Conservation (phyloP, 2,113 vertebrate genomes). For the Actenoides hombroni region DNA sequence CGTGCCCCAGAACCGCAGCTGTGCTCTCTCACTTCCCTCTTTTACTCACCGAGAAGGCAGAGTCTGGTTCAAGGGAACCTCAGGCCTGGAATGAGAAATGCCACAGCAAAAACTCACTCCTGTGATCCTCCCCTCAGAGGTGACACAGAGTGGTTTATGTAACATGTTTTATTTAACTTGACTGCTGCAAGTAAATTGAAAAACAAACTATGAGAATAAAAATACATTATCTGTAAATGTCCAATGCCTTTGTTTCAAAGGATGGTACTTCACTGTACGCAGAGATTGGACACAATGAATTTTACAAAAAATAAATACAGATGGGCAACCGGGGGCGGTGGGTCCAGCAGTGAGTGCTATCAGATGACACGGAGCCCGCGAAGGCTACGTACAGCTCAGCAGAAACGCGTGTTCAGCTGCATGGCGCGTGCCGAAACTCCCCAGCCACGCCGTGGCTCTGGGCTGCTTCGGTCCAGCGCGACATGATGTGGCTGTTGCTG, state of each 20-base stretch:
- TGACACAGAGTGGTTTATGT: not conserved
- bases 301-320: slow-evolving; percentile 68
- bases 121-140: not conserved
- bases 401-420: not conserved
- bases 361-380: not conserved
- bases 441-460: accelerated
- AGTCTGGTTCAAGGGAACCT: accelerated
- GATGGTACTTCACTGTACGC: not conserved
- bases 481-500: accelerated
- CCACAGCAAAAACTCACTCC: not conserved
- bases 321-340: not conserved
- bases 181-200: slow-evolving; percentile 50
- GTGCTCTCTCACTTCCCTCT: accelerated
- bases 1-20: accelerated
- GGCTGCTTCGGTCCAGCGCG: not conserved
- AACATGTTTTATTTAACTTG: slow-evolving; percentile 56
- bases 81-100: not conserved
- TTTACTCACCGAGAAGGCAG: not conserved
- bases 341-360: not conserved
- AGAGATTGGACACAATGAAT: slow-evolving; percentile 11
- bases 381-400: not conserved
- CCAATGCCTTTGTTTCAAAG: slow-evolving; percentile 53
- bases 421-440: accelerated
- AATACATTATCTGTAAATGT: slow-evolving; percentile 42
- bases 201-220: slow-evolving; percentile 51